Evolutionary conservation across 2,797 vertebrate genomes (phyloP).

Genomic region (Syngnathus rostellatus): DNA sequence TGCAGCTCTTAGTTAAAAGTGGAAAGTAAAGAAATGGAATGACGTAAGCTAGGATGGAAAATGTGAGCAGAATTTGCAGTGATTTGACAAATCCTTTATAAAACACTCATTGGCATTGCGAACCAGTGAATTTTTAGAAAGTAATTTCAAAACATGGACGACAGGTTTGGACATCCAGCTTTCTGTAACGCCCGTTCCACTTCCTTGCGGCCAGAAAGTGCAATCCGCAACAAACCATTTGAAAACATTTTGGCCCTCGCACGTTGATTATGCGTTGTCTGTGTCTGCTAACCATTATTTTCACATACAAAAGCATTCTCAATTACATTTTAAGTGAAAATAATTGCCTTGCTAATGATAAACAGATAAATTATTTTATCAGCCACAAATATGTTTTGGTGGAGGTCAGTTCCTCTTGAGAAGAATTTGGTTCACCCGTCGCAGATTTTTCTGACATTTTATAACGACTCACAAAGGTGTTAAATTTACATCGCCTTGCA

Average conservation of each 20-base stretch:
- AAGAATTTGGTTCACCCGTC: background rate
- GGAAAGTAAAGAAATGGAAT: background rate
- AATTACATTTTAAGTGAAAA: background rate
- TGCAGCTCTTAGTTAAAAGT: background rate
- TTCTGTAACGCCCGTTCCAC: background rate
- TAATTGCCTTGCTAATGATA: background rate
- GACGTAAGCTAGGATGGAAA: background rate
- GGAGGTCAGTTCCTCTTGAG: background rate
- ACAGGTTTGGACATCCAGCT: background rate
- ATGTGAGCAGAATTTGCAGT: background rate
- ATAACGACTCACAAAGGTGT: background rate
- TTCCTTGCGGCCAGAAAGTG: background rate
- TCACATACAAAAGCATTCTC: background rate
- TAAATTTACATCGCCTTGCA: no score
- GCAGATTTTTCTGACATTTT: background rate
- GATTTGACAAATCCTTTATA: background rate
- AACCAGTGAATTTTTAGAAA: background rate
- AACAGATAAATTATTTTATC: background rate
- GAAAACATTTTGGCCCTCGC: background rate
- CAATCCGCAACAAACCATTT: background rate
- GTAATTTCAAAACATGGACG: constrained; percentile 1
- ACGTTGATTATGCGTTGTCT: background rate
- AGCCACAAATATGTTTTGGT: background rate
- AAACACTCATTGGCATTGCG: background rate
- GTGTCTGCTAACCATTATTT: background rate